These are phyloP conservation scores for Balearica regulorum DNA, from an alignment of 2,797 vertebrate genomes.

Conservation along the genomic window DNA sequence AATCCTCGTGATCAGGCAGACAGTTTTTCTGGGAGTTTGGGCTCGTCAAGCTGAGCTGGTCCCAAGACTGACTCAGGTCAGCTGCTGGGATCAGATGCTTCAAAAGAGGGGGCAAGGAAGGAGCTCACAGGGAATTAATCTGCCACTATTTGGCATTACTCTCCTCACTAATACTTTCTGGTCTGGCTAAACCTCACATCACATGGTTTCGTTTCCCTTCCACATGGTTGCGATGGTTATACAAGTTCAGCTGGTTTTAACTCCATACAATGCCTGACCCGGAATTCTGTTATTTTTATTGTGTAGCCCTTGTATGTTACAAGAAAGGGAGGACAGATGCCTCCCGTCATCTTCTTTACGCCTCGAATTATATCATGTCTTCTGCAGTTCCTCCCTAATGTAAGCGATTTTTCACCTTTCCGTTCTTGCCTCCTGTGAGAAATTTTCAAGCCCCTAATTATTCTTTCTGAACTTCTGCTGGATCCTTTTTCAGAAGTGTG, in stretches of 20 bases:
- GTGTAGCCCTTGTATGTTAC: background rate
- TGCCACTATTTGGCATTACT: background rate
- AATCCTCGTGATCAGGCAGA: background rate
- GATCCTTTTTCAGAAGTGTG: background rate
- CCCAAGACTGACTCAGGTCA: accelerated
- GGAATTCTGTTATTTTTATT: background rate
- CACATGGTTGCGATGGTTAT: background rate
- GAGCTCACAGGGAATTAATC: background rate
- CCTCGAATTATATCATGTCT: background rate
- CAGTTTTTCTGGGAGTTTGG: background rate
- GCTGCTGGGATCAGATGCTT: background rate
- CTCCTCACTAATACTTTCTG: background rate
- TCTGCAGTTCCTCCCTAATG: background rate
- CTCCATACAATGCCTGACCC: background rate
- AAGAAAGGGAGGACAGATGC: background rate
- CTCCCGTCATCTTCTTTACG: background rate
- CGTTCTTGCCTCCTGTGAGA: background rate
- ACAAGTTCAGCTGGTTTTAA: background rate
- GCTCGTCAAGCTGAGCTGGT: background rate
- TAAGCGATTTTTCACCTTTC: background rate
- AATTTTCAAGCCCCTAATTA: background rate
- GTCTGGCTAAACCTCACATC: background rate
- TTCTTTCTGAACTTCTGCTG: background rate
- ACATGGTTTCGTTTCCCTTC: background rate
- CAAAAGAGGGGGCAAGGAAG: background rate